Conservation (phyloP, 2,888 invertebrate species). For the Mesorhabditis spiculigera region DNA sequence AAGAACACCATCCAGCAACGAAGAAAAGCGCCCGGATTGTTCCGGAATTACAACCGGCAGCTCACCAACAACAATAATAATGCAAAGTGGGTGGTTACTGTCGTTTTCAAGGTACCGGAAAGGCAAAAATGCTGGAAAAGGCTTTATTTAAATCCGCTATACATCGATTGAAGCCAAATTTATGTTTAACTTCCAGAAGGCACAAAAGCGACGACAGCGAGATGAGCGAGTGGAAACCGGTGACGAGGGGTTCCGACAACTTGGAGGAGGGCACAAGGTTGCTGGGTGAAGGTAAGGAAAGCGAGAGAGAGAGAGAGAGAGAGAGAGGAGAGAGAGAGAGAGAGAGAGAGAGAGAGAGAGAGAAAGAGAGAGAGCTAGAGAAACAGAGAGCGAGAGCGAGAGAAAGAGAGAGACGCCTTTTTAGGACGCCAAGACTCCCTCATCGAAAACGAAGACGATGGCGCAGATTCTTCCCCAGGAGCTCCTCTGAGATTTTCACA, state of each 20-base stretch:
- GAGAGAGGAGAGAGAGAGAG: not conserved
- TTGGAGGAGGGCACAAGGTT: not conserved
- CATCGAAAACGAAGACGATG: not conserved
- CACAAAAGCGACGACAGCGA: conserved; percentile 6
- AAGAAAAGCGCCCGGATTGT: conserved; percentile 24
- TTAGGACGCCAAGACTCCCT: not conserved
- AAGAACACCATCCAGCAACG: conserved; percentile 12
- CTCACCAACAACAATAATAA: not conserved
- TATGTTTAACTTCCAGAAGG: too few species aligned
- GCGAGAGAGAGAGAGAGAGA: not conserved
- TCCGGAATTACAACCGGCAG: conserved; percentile 17
- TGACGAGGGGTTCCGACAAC: too few species aligned
- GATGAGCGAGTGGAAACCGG: not conserved
- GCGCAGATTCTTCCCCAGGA: not conserved
- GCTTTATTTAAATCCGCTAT: not conserved
- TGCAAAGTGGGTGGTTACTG: not conserved
- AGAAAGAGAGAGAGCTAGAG: not conserved
- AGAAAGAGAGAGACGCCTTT: not conserved
- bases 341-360: not conserved
- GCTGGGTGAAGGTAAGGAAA: not conserved
- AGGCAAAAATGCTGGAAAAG: too few species aligned
- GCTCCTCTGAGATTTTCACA: not conserved
- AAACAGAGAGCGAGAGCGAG: not conserved
- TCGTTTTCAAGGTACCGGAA: too few species aligned
- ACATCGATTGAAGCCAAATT: too few species aligned